Percentiles rank a stretch among this genome's conserved stretches.
Evolutionary conservation across 2,888 invertebrate genomes (phyloP).

Genomic region (Mesorhabditis spiculigera): DNA sequence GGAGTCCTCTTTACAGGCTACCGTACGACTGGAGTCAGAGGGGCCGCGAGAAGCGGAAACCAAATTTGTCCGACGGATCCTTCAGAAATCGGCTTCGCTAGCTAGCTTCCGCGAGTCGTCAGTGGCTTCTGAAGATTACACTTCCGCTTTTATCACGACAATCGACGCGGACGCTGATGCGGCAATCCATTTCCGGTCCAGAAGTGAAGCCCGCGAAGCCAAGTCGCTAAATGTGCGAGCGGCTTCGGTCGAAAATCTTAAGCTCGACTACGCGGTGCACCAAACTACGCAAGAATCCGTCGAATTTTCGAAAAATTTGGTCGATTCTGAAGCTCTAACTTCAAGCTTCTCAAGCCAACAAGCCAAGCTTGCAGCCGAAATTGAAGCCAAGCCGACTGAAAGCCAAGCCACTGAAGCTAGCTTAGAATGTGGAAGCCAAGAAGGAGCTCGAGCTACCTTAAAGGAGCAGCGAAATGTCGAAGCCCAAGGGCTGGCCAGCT

Average conservation of each 20-base stretch:
- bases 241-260: background rate
- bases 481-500: background rate
- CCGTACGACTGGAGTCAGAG: background rate
- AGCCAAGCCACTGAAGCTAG: too few species aligned
- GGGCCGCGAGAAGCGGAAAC: background rate
- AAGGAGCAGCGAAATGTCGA: conserved; percentile 4
- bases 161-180: background rate
- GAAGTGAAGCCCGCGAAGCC: background rate
- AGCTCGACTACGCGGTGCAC: background rate
- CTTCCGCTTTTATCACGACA: background rate
- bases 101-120: background rate
- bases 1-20: background rate
- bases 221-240: background rate
- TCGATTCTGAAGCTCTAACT: too few species aligned
- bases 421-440: too few species aligned
- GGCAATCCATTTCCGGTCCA: background rate
- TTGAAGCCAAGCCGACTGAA: too few species aligned
- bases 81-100: background rate
- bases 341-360: too few species aligned
- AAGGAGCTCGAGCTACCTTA: background rate
- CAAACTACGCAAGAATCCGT: background rate
- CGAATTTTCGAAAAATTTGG: background rate
- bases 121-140: background rate
- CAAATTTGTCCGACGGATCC: background rate
- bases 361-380: too few species aligned